Evolutionary conservation across 2,113 vertebrate genomes (phyloP).

Genomic region (Echinops telfairi): DNA sequence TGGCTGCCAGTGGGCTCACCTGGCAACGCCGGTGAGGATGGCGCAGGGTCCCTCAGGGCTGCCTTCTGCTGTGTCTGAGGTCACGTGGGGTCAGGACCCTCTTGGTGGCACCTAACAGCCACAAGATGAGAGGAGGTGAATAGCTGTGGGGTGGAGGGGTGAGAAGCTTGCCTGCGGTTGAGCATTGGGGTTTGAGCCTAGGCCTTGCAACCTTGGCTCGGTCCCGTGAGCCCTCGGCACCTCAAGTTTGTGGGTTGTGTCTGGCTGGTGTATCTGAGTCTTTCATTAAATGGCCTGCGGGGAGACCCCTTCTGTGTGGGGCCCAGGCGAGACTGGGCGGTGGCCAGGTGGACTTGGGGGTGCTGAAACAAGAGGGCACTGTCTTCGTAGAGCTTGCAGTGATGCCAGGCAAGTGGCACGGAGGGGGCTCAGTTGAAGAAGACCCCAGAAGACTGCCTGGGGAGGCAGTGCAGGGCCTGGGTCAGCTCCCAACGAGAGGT

Average conservation of each 20-base stretch:
- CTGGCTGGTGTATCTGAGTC: not conserved
- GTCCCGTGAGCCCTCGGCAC: not conserved
- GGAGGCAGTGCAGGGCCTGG: not conserved
- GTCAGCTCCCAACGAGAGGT: rapidly evolving
- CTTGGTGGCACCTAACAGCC: not conserved
- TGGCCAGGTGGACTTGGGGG: rapidly evolving
- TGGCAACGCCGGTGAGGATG: no score
- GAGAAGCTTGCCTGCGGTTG: not conserved
- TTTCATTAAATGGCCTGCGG: not conserved
- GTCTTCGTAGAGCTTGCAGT: not conserved
- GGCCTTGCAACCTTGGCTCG: rapidly evolving
- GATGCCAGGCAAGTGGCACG: no score
- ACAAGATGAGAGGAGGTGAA: no score
- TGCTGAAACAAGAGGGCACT: not conserved
- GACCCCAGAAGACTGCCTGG: not conserved
- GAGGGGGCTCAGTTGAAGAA: no score
- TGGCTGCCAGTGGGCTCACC: no score
- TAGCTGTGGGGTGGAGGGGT: not conserved
- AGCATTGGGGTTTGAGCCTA: not conserved
- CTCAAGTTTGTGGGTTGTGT: not conserved
- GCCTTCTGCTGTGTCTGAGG: no score
- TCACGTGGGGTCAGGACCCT: no score
- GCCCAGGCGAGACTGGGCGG: not conserved
- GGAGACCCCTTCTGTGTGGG: not conserved
- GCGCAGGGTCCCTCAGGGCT: no score